Conservation (phyloP, 2,113 vertebrate species). For the Equus quagga region DNA sequence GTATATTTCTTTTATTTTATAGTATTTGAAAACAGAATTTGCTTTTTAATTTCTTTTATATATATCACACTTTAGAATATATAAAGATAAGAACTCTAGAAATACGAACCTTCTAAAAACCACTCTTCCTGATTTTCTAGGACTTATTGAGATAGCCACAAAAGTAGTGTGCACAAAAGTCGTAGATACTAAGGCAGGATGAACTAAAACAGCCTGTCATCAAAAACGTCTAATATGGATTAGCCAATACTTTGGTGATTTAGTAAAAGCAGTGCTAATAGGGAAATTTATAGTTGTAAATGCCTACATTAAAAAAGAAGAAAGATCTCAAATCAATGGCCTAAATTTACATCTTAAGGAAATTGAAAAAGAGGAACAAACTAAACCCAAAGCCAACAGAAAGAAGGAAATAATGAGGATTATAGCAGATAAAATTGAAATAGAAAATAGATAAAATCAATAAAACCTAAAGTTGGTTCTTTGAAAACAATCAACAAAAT, state of each 20-base stretch:
- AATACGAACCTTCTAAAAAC: not conserved
- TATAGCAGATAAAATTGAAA: not conserved
- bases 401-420: not conserved
- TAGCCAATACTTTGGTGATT: not conserved
- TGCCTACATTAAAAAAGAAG: not conserved
- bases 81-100: not conserved
- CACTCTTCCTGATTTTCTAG: not conserved
- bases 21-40: conserved; percentile 15
- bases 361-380: not conserved
- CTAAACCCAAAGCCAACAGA: not conserved
- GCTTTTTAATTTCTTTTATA: not conserved
- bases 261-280: not conserved
- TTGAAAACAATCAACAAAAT: not conserved
- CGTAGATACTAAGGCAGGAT: not conserved
- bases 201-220: not conserved
- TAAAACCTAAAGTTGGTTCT: not conserved
- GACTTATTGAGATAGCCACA: not conserved
- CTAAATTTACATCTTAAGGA: not conserved
- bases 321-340: not conserved
- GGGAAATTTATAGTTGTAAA: not conserved
- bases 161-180: not conserved
- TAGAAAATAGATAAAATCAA: conserved; percentile 8
- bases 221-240: not conserved
- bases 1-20: not conserved
- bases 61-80: not conserved